Conservation (phyloP, 2,797 vertebrate species). For the Coracias cyanogaster region DNA sequence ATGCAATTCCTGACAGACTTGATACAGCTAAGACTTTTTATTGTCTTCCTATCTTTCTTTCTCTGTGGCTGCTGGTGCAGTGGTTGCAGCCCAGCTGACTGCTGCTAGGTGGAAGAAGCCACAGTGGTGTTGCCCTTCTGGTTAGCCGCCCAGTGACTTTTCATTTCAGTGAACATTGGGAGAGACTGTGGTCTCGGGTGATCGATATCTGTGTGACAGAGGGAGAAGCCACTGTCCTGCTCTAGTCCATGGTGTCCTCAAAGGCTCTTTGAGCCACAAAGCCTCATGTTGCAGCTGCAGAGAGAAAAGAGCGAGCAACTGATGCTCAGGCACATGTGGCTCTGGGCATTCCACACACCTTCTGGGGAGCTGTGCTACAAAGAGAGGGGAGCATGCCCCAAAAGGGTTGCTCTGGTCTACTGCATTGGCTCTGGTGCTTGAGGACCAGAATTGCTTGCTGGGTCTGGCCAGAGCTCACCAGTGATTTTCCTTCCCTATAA, state of each 20-base stretch:
- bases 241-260: neutral
- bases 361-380: neutral
- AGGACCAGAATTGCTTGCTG: neutral
- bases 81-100: neutral
- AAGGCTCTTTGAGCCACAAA: neutral
- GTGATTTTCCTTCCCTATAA: neutral
- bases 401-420: neutral
- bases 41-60: neutral
- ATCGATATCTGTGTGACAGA: neutral
- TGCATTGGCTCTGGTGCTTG: neutral
- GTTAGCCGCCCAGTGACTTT: neutral
- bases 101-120: neutral
- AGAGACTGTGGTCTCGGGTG: neutral
- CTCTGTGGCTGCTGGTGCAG: accelerated
- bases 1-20: neutral
- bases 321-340: neutral
- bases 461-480: neutral
- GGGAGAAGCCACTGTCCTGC: neutral
- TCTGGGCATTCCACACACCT: neutral
- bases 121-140: neutral
- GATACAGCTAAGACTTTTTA: neutral
- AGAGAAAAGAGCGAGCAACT: neutral
- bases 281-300: accelerated
- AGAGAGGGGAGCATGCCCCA: neutral
- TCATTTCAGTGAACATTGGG: neutral